Evolutionary conservation across 2,888 invertebrate species (phyloP).

Genomic region (Cheilosia vernalis): DNA sequence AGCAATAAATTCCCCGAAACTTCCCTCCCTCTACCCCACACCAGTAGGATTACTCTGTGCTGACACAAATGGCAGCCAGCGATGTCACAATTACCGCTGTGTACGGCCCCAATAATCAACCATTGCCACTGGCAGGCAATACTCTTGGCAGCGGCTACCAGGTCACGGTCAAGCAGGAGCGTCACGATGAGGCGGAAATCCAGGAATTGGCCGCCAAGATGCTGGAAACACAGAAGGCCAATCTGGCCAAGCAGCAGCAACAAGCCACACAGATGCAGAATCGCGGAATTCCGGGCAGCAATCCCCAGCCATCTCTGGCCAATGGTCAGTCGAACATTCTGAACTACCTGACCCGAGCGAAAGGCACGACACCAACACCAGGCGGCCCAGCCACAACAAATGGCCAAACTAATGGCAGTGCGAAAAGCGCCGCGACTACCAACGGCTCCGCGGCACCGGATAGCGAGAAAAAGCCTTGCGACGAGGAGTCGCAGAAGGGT

Average conservation of each 20-base stretch:
- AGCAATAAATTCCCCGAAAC: neutral
- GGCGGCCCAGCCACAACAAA: conserved; percentile 19
- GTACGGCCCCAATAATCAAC: conserved; percentile 81
- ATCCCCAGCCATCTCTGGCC: conserved; percentile 77
- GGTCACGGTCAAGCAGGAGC: conserved; percentile 82
- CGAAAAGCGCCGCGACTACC: conserved; percentile 20
- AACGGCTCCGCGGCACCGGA: conserved; percentile 77
- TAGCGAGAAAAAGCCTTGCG: conserved; percentile 82
- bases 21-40: conserved; percentile 1
- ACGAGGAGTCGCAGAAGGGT: conserved; percentile 91
- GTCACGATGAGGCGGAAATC: conserved; percentile 92
- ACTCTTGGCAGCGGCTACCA: conserved; percentile 79
- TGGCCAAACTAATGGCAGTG: conserved; percentile 46
- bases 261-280: conserved; percentile 80
- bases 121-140: conserved; percentile 80
- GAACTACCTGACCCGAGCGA: conserved; percentile 85
- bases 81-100: conserved; percentile 80
- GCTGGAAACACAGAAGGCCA: conserved; percentile 91
- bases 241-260: conserved; percentile 83
- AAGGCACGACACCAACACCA: conserved; percentile 54
- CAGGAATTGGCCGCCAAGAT: conserved; percentile 93
- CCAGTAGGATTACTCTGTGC: conserved; percentile 15
- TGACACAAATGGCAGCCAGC: conserved; percentile 62
- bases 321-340: conserved; percentile 86
- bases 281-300: conserved; percentile 40